Evolutionary conservation across 2,888 invertebrate species (phyloP).

Genomic region (Drosophila neonasuta): DNA sequence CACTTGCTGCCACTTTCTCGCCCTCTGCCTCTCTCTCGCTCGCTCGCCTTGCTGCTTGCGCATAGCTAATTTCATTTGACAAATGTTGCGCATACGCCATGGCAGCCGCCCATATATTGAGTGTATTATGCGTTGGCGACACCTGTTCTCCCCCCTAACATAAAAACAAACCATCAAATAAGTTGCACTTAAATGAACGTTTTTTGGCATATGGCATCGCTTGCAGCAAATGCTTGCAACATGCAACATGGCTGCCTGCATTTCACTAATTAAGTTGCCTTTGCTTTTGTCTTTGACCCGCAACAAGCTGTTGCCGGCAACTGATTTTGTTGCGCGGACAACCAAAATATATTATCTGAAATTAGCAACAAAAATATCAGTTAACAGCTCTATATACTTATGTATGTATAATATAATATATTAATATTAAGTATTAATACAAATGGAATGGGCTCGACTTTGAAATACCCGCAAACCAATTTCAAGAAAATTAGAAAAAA

Average conservation of each 20-base stretch:
- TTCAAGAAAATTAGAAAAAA: no score
- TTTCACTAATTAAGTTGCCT: constrained; percentile 42
- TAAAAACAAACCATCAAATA: not conserved
- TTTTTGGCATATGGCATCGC: not conserved
- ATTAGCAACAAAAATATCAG: constrained; percentile 4
- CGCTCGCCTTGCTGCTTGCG: not conserved
- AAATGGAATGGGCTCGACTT: no score
- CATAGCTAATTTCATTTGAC: constrained; percentile 26
- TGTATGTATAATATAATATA: no score
- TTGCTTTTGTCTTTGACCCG: constrained; percentile 38
- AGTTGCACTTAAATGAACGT: not conserved
- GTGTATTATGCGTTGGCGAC: constrained; percentile 6
- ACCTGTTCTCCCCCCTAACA: not conserved
- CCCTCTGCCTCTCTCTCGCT: not conserved
- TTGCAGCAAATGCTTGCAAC: constrained; percentile 14
- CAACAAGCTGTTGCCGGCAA: constrained; percentile 15
- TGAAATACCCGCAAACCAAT: no score
- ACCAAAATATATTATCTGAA: constrained; percentile 9
- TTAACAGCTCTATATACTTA: no score
- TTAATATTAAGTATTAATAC: no score
- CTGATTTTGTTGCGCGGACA: constrained; percentile 16
- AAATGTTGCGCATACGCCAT: constrained; percentile 37
- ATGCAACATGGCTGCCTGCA: constrained; percentile 15
- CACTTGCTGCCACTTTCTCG: constrained; percentile 9
- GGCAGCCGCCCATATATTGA: not conserved